A percentile compares a stretch with the other conserved stretches of the same genome.
Conservation (phyloP, 2,888 invertebrate species). For the Diaphora mendica region DNA sequence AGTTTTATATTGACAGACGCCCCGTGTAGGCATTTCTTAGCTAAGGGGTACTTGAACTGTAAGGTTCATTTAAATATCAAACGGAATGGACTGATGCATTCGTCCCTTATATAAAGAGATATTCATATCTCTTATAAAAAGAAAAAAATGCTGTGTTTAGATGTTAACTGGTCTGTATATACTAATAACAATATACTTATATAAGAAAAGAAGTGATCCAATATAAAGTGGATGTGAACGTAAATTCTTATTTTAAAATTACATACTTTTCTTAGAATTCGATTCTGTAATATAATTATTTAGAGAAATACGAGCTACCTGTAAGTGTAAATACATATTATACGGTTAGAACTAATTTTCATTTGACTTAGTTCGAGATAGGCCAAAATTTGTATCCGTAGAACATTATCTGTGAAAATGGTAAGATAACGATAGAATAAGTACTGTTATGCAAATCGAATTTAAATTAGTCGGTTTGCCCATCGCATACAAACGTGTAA, state of each 20-base stretch:
- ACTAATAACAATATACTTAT: no score
- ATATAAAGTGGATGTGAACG: background rate
- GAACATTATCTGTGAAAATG: background rate
- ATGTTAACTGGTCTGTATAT: no score
- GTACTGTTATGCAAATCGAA: background rate
- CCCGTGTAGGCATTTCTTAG: no score
- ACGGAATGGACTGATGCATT: no score
- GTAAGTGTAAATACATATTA: no score
- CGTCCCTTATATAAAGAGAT: no score
- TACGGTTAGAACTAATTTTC: background rate
- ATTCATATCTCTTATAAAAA: no score
- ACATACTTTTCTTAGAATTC: background rate
- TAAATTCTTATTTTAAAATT: background rate
- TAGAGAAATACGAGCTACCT: background rate
- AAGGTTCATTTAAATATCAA: no score
- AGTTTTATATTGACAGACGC: no score
- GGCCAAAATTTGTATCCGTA: background rate
- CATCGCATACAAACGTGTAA: background rate
- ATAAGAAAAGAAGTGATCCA: no score
- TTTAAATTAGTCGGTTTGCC: slow-evolving; percentile 1
- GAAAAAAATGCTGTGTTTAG: no score
- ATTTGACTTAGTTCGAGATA: background rate
- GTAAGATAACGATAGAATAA: background rate
- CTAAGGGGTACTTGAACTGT: no score
- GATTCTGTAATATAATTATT: background rate